phyloP scores from a whole-genome alignment of 2,797 vertebrate genomes.

The Gobionotothen gibberifrons region DNA sequence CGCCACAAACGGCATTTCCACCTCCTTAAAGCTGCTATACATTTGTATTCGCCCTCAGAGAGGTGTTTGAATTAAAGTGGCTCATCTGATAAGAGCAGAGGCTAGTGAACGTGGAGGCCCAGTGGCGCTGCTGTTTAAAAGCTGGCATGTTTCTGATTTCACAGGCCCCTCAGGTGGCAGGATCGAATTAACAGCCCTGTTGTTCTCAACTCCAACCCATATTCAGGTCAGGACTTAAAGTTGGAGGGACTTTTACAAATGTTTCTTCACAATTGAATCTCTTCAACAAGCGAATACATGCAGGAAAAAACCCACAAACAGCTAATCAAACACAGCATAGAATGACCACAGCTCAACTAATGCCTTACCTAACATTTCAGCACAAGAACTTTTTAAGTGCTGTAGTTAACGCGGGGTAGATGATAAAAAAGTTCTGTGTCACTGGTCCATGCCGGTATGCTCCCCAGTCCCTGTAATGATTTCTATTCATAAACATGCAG shows the following conservation, averaged over 20 bases:
- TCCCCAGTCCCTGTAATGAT: conserved; percentile 82
- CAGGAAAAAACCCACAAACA: neutral
- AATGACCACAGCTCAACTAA: conserved; percentile 46
- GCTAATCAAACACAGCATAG: conserved; percentile 3
- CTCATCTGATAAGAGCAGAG: conserved; percentile 72
- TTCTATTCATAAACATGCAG: conserved; percentile 85
- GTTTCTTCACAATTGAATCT: conserved; percentile 26
- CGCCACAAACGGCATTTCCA: conserved; percentile 47
- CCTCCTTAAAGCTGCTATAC: conserved; percentile 55
- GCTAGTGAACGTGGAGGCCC: conserved; percentile 45
- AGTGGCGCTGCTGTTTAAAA: conserved; percentile 43
- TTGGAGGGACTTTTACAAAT: conserved; percentile 36
- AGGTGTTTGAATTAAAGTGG: conserved; percentile 69
- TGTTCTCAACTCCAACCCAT: conserved; percentile 51
- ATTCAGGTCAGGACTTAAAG: conserved; percentile 47
- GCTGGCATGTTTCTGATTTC: conserved; percentile 60
- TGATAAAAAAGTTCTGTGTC: conserved; percentile 80
- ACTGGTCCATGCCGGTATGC: conserved; percentile 79
- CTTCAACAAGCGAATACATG: conserved; percentile 12
- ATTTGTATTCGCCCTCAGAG: conserved; percentile 49
- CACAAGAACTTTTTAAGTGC: conserved; percentile 67
- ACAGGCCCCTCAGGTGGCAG: conserved; percentile 66
- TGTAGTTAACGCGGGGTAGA: conserved; percentile 51
- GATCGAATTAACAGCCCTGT: conserved; percentile 60
- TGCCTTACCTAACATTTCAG: conserved; percentile 38